Conservation (phyloP, 2,113 vertebrate species). For the Pandion haliaetus region DNA sequence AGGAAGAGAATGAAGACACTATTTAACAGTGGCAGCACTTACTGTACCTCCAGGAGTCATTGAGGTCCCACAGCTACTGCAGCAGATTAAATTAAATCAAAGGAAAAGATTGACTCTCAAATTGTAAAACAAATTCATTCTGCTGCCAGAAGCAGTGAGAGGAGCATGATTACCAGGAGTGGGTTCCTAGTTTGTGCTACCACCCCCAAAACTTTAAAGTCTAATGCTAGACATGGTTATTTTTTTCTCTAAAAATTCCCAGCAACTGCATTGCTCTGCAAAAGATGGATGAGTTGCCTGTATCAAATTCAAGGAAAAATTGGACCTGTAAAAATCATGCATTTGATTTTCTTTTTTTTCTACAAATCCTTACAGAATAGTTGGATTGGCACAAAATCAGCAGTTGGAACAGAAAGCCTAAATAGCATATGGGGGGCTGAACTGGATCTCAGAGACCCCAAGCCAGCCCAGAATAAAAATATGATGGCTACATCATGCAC, state of each 20-base stretch:
- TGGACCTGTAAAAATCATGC: background rate
- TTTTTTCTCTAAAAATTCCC: background rate
- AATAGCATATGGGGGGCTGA: background rate
- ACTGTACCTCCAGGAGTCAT: background rate
- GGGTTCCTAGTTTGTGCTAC: background rate
- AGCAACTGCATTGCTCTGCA: background rate
- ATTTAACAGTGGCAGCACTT: background rate
- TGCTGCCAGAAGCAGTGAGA: background rate
- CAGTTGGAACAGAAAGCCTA: background rate
- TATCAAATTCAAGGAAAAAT: background rate
- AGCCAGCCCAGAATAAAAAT: background rate
- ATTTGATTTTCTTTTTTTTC: background rate
- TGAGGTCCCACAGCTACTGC: background rate
- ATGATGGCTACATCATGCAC: background rate
- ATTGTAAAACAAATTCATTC: background rate
- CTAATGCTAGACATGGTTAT: fast-evolving
- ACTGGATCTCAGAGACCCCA: background rate
- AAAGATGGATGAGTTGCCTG: background rate
- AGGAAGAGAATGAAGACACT: background rate
- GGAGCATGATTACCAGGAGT: background rate
- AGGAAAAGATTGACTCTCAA: background rate
- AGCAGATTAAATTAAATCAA: background rate
- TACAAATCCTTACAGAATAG: background rate
- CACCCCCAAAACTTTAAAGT: background rate
- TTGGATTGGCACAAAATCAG: background rate